These are phyloP conservation scores for Stichodactyla helianthus DNA, from an alignment of 64 coral and sea anemone species.

Conservation along the genomic window DNA sequence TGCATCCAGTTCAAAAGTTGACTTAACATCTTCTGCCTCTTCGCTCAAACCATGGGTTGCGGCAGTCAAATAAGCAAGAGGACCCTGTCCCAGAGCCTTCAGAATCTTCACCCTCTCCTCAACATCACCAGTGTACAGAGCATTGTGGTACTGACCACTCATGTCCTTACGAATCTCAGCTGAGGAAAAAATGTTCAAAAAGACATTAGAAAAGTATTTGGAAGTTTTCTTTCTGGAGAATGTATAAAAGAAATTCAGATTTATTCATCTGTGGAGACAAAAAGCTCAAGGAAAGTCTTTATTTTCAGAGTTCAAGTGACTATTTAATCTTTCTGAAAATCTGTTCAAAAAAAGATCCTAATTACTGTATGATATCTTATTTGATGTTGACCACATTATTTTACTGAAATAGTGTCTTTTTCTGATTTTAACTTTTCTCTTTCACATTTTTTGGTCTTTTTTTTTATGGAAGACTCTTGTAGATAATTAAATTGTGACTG, in stretches of 20 bases:
- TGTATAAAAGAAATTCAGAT: not conserved
- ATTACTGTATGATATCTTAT: too few relatives aligned
- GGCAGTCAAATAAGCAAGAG: conserved; percentile 89
- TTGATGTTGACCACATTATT: too few relatives aligned
- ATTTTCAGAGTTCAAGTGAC: too few relatives aligned
- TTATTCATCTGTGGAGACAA: too few relatives aligned
- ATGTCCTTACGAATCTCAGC: conserved; percentile 97
- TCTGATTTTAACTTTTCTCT: too few relatives aligned
- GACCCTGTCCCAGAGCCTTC: conserved; percentile 92
- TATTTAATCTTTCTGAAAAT: too few relatives aligned
- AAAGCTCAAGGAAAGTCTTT: too few relatives aligned
- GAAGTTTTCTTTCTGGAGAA: not conserved
- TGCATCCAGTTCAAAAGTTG: conserved; percentile 77
- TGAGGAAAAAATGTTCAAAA: conserved; percentile 31
- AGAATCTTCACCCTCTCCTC: conserved; percentile 90
- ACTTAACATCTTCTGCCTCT: conserved; percentile 81
- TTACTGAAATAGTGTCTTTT: too few relatives aligned
- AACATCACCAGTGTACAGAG: conserved; percentile 96
- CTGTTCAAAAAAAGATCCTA: too few relatives aligned
- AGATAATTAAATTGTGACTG: too few relatives aligned
- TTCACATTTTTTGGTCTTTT: too few relatives aligned
- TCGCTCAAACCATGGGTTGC: conserved; percentile 87
- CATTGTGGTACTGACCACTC: conserved; percentile 99
- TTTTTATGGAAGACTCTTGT: too few relatives aligned
- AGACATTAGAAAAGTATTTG: not conserved